phyloP scores from a whole-genome alignment of 2,888 invertebrate genomes.

The Frankliniella intonsa region DNA sequence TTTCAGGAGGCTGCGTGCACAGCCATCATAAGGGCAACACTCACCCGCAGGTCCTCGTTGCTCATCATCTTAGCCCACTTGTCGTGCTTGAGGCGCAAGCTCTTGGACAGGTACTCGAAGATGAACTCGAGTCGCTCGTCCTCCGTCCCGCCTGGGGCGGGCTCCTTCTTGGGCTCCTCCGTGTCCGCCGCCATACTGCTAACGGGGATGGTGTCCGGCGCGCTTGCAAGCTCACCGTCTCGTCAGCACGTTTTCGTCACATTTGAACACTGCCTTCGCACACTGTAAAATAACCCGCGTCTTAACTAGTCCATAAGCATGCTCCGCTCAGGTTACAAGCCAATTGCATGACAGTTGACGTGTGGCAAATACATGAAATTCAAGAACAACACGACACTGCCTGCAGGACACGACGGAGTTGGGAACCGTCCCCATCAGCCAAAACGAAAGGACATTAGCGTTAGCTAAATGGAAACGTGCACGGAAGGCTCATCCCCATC shows the following conservation, averaged over 20 bases:
- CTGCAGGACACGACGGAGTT: no score
- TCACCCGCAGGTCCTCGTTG: constrained; percentile 62
- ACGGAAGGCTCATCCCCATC: background rate
- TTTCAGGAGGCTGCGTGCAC: background rate
- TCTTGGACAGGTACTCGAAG: constrained; percentile 64
- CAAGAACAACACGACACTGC: no score
- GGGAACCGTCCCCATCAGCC: no score
- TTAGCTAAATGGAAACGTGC: background rate
- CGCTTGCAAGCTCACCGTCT: no score
- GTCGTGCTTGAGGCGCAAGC: constrained; percentile 76
- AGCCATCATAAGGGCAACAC: background rate
- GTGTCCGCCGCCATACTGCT: background rate
- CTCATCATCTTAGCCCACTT: constrained; percentile 82
- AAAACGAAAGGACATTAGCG: background rate
- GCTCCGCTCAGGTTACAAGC: no score
- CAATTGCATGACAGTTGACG: no score
- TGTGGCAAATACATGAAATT: no score
- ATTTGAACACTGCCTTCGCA: no score
- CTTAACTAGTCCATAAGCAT: no score
- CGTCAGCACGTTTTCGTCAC: no score
- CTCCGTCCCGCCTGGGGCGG: constrained; percentile 45
- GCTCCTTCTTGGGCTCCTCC: constrained; percentile 32
- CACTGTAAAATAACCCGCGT: no score
- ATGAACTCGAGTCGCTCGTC: constrained; percentile 76
- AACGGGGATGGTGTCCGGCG: no score